phyloP scores from a whole-genome alignment of 2,113 vertebrate genomes.

The Xiphias gladius region DNA sequence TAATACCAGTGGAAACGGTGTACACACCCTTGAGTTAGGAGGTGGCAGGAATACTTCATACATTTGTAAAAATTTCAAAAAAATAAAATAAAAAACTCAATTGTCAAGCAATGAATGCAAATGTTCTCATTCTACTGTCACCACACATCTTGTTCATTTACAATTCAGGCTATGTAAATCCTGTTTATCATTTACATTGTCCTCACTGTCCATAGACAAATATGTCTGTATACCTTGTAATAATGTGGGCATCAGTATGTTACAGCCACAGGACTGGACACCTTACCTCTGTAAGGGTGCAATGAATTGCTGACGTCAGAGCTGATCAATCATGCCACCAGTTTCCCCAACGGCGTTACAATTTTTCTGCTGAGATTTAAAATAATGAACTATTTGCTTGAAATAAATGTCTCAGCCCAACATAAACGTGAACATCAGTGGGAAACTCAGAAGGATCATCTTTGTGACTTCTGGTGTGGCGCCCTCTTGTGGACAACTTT shows the following conservation, averaged over 20 bases:
- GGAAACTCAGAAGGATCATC: background rate
- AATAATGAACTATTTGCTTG: background rate
- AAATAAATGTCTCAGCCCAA: background rate
- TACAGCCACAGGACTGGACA: background rate
- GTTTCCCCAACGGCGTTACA: background rate
- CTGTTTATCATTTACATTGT: background rate
- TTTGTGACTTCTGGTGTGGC: background rate
- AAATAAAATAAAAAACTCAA: background rate
- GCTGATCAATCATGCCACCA: background rate
- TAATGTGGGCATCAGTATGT: background rate
- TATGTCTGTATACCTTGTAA: background rate
- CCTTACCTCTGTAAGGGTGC: background rate
- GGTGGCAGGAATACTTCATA: slow-evolving; percentile 40
- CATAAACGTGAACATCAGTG: background rate
- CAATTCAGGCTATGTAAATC: background rate
- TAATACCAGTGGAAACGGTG: background rate
- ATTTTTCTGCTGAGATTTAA: background rate
- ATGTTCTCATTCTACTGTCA: background rate
- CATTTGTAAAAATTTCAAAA: slow-evolving; percentile 14
- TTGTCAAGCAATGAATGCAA: background rate
- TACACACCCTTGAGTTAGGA: background rate
- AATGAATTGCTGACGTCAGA: background rate
- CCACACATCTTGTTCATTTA: background rate
- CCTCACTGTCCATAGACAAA: background rate
- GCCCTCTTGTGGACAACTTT: slow-evolving; percentile 29